Base-by-base conservation (phyloP, 2,888 invertebrate genomes). In the Erebia aethiops region DNA sequence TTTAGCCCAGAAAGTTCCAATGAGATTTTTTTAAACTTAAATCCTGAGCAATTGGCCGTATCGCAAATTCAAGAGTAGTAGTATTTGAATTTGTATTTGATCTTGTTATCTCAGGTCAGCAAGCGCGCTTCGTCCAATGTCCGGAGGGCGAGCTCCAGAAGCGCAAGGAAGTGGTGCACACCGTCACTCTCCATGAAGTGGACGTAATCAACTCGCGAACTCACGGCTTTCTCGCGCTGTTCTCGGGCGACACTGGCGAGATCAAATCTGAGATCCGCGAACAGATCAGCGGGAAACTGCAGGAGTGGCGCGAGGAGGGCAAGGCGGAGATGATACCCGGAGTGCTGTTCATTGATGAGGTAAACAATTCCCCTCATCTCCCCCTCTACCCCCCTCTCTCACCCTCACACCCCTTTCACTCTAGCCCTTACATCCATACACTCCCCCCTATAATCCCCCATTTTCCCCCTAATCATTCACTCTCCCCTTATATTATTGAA, bases 181-280 rank as follows among this genome's bases (percentile, higher is more conserved):
- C 99, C 0, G 99, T 99, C 0, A 98, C 98, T 0, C 91, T 99
- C n/a, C 99, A 99, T 85, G 99, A 99, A 87, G 98, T 99, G 68
- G 99, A 99, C 86, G 99, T 99, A 7, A 99, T 99, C 84, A 99
- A 99, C 87, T 99, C 98, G 57, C 95, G 99, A 75, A 98, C 99
- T 0, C 99, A 99, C 84, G 99, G 99, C 0, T 99, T 99, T 85
- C 89, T 99, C 26, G 99, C 99, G 0, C 92, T 99, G 0, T 99
- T 99, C 89, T 98, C 99, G 96, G 98, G 98, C n/a, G 99, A 99
- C 86, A 99, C 99, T 0, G 99, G 99, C 0, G 99, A 99, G 89
- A 99, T 99, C 52, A 99, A 99, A 82, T 95, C 97, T 0, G 99
- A 99, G 90, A 98, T 99, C 0, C 95, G 99, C 1, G 99, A 99